Percentiles rank a stretch among this genome's conserved stretches.
phyloP scores from a whole-genome alignment of 2,113 vertebrate genomes.

The Salminus brasiliensis region DNA sequence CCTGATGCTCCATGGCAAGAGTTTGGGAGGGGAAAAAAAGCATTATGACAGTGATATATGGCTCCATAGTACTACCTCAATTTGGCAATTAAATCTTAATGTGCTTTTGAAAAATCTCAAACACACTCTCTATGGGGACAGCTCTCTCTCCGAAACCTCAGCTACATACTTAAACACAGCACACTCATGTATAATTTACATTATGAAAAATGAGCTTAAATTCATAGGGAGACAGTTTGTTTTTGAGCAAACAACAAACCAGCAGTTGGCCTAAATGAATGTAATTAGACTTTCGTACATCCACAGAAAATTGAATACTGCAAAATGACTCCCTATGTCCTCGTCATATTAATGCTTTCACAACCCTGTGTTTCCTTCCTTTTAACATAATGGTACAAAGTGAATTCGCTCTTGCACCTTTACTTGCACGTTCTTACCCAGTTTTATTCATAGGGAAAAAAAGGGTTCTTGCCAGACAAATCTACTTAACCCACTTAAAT shows the following conservation, averaged over 20 bases:
- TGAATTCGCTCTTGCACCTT: background rate
- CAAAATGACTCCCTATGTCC: conserved; percentile 40
- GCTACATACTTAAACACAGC: conserved; percentile 20
- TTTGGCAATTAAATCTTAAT: conserved; percentile 48
- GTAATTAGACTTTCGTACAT: conserved; percentile 44
- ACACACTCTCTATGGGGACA: conserved; percentile 4
- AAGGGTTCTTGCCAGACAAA: background rate
- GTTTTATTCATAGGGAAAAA: background rate
- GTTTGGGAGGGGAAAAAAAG: background rate
- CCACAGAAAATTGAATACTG: conserved; percentile 36
- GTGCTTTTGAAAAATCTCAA: conserved; percentile 24
- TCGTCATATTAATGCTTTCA: conserved; percentile 22
- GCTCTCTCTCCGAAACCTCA: conserved; percentile 6
- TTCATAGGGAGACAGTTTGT: conserved; percentile 34
- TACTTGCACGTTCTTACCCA: background rate
- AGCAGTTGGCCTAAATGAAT: conserved; percentile 37
- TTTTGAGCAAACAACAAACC: conserved; percentile 38
- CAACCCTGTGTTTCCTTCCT: conserved; percentile 26
- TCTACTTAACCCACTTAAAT: background rate
- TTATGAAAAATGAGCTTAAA: conserved; percentile 22
- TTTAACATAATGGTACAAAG: conserved; percentile 20
- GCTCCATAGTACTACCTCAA: conserved; percentile 22
- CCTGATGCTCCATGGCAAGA: conserved; percentile 15
- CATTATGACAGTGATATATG: conserved; percentile 23
- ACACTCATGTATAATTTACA: conserved; percentile 43